Conservation (phyloP, 2,113 vertebrate species). For the Brienomyrus longianalis region DNA sequence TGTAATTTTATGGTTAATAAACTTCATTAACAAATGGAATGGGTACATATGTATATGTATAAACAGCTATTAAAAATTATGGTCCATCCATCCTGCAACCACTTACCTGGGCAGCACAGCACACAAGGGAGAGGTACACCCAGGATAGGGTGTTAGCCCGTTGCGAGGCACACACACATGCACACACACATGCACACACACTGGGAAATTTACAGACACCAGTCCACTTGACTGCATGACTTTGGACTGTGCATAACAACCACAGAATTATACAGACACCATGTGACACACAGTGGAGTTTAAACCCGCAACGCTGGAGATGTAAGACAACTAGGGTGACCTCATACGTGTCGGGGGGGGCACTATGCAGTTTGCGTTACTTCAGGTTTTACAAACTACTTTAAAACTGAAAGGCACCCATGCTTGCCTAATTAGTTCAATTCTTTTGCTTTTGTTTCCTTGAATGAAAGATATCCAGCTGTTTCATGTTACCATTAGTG, state of each 20-base stretch:
- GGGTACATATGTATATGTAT: not conserved
- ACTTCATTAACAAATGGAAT: constrained; percentile 21
- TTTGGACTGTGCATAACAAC: not conserved
- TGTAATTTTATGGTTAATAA: constrained; percentile 67
- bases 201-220: not conserved
- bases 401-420: not conserved
- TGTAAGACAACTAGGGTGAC: not conserved
- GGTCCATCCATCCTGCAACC: not conserved
- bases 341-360: not conserved
- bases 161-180: not conserved
- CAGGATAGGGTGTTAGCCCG: not conserved
- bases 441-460: not conserved
- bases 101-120: not conserved
- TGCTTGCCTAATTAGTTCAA: not conserved
- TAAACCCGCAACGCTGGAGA: not conserved
- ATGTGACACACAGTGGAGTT: not conserved
- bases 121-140: not conserved
- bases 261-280: not conserved
- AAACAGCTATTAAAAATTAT: not conserved
- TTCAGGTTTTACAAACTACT: not conserved
- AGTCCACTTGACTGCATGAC: not conserved
- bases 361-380: not conserved
- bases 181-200: not conserved
- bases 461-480: not conserved
- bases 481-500: not conserved